Percentiles rank a stretch among this genome's conserved stretches.
phyloP scores from a whole-genome alignment of 2,888 invertebrate species.

The Octonoba sinensis region DNA sequence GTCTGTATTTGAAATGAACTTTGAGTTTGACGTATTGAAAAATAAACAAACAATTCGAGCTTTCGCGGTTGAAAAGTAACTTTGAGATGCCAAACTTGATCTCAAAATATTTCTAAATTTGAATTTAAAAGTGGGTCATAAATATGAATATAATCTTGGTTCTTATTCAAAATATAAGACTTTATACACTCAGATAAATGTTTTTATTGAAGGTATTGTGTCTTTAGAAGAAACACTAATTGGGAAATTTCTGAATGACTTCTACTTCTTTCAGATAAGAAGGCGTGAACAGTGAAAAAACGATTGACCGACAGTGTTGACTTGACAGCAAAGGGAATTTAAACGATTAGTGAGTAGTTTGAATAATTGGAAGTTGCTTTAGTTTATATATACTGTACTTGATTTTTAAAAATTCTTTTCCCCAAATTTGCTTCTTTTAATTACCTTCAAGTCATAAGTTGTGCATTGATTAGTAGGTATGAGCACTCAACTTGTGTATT shows the following conservation, averaged over 20 bases:
- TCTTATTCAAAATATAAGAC: too few species aligned
- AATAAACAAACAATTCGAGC: too few species aligned
- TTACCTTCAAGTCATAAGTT: constrained; percentile 3
- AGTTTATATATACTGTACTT: constrained; percentile 2
- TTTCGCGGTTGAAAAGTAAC: too few species aligned
- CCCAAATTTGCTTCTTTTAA: background rate
- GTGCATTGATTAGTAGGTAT: constrained; percentile 43
- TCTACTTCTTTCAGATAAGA: constrained; percentile 26
- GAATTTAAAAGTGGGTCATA: too few species aligned
- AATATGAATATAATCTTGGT: too few species aligned
- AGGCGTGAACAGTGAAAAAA: constrained; percentile 58
- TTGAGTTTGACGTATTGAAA: too few species aligned
- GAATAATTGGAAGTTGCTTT: constrained; percentile 12
- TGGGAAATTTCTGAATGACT: constrained; percentile 13
- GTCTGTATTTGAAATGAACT: too few species aligned
- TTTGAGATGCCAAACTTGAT: too few species aligned
- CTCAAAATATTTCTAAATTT: too few species aligned
- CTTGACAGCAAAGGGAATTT: constrained; percentile 30
- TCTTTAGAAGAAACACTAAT: too few species aligned
- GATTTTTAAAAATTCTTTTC: background rate
- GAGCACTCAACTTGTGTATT: constrained; percentile 10
- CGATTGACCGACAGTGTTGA: constrained; percentile 26
- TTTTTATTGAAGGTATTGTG: too few species aligned
- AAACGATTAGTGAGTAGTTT: constrained; percentile 53
- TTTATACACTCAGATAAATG: too few species aligned